Evolutionary conservation across 2,888 invertebrate genomes (phyloP), one percentile per base, ranked within the genome.

Genomic region (Lasioglossum villosulum): DNA sequence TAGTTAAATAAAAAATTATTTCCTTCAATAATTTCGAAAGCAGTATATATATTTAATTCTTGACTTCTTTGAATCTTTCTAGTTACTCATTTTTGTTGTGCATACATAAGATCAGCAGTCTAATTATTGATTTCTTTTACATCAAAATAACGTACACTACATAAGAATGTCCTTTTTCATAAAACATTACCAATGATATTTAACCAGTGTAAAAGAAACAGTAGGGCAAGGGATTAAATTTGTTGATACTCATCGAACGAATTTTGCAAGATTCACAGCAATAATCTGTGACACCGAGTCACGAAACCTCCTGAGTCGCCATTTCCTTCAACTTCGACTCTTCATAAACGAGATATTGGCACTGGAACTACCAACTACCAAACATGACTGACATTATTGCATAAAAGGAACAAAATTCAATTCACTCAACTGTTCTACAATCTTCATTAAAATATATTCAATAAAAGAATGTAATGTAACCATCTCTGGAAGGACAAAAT

Each of bases 211-310:
- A 52, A 52, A 52, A 52, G 10, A 10, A n/a, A 52, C 10, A 52
- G 23, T 10, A 52, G n/a, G n/a, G 52, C 23, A n/a, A 52, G 52
- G 23, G 52, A n/a, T 52, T 10, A 8, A n/a, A 37, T 76, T 82
- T 76, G 66, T 12, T 30, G 59, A 52, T 52, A 27, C 52, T 56
- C 42, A 56, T 75, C 48, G 48, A 66, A 42, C 34, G n/a, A 68
- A 63, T 37, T 56, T 56, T 52, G 59, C 34, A 10, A 30, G 4
- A 48, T 71, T 39, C 34, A 42, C 16, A 71, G 23, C 16, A 23
- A 39, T 23, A 66, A 66, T n/a, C 66, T 10, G 23, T n/a, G n/a
- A 37, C 52, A 27, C 75, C 23, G 37, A 45, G 34, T 76, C 72
- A 52, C 39, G 52, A 81, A n/a, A 75, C 39, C 34, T 6, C 37